Evolutionary conservation across 2,797 vertebrate species (phyloP).

Genomic region (Catharus ustulatus): DNA sequence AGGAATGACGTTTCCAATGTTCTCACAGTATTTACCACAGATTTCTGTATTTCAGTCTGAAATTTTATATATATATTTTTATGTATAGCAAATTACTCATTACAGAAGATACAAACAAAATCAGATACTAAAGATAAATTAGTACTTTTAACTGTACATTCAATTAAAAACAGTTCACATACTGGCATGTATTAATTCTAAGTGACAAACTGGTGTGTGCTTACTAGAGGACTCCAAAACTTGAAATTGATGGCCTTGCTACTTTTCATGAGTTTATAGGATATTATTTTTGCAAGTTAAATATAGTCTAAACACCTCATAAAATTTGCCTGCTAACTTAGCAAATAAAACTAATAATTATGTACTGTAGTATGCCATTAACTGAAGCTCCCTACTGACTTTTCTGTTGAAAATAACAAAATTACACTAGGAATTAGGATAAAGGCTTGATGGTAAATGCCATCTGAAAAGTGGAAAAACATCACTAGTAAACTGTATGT

Average conservation of each 20-base stretch:
- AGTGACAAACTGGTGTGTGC: background rate
- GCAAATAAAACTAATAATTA: background rate
- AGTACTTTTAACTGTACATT: background rate
- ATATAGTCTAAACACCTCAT: background rate
- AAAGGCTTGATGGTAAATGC: background rate
- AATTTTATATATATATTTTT: background rate
- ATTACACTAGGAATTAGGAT: background rate
- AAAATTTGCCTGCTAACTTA: background rate
- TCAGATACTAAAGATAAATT: background rate
- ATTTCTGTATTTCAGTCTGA: background rate
- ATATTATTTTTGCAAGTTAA: background rate
- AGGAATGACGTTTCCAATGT: background rate
- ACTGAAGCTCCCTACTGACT: background rate
- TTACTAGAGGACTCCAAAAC: background rate
- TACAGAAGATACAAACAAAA: background rate
- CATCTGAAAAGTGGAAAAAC: background rate
- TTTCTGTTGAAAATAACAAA: background rate
- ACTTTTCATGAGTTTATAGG: background rate
- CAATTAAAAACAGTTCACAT: background rate
- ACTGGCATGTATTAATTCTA: background rate
- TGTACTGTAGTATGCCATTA: background rate
- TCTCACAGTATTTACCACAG: background rate
- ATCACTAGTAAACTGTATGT: background rate
- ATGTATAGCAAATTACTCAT: background rate
- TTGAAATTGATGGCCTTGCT: background rate